Evolutionary conservation across 2,888 invertebrate species (phyloP).

Genomic region (Sphecodes monilicornis): DNA sequence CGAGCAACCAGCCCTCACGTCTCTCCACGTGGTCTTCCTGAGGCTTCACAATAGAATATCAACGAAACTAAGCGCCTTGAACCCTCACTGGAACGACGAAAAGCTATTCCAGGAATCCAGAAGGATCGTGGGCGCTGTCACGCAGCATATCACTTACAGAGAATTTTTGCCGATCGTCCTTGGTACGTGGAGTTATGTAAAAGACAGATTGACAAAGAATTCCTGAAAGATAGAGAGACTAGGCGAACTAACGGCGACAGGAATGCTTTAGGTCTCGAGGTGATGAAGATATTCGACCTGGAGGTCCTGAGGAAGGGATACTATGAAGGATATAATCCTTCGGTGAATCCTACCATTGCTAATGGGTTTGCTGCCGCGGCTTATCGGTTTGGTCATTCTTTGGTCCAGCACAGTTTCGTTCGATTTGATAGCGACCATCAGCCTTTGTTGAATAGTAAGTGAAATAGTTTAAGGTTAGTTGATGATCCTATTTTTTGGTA

Average conservation of each 20-base stretch:
- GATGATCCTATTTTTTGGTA: background rate
- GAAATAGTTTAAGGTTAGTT: background rate
- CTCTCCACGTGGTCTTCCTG: constrained; percentile 91
- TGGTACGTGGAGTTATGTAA: constrained; percentile 84
- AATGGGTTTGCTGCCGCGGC: constrained; percentile 93
- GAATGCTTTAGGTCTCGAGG: constrained; percentile 88
- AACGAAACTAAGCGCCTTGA: constrained; percentile 89
- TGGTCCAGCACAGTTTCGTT: constrained; percentile 92
- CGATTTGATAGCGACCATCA: constrained; percentile 90
- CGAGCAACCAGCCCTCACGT: constrained; percentile 92
- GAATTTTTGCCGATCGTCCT: constrained; percentile 93
- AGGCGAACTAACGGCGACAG: background rate
- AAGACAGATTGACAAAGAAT: background rate
- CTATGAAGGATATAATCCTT: constrained; percentile 89
- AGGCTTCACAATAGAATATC: constrained; percentile 92
- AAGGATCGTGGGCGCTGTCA: constrained; percentile 91
- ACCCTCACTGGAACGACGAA: constrained; percentile 95
- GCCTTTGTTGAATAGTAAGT: constrained; percentile 90
- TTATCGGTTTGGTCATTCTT: constrained; percentile 94
- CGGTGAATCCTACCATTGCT: constrained; percentile 90
- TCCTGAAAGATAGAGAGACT: background rate
- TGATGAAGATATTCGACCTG: constrained; percentile 91
- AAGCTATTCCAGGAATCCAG: constrained; percentile 94
- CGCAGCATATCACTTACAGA: constrained; percentile 93
- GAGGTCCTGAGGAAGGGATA: constrained; percentile 89